Evolutionary conservation across 1,140 invertebrate genomes (phyloP).

Genomic region (Chymomyza costata): DNA sequence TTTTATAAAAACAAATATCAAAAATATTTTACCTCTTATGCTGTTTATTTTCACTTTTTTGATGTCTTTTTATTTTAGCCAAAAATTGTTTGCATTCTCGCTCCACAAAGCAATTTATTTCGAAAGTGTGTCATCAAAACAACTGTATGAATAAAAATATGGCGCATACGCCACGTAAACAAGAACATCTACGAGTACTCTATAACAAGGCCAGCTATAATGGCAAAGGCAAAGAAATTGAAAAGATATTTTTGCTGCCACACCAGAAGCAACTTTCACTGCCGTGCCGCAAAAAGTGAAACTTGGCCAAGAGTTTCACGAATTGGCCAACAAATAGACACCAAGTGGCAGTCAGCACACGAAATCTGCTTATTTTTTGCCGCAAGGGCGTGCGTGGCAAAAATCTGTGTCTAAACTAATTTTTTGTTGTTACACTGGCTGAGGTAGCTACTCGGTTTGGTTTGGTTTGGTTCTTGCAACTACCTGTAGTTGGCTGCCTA

Average conservation of each 20-base stretch:
- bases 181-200: slow-evolving; percentile 46
- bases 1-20: too few species aligned
- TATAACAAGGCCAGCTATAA: slow-evolving; percentile 34
- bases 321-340: slow-evolving; percentile 58
- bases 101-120: too few species aligned
- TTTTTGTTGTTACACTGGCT: slow-evolving; percentile 50
- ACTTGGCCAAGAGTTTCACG: slow-evolving; percentile 27
- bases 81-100: too few species aligned
- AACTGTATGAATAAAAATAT: slow-evolving; percentile 70
- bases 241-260: slow-evolving; percentile 44
- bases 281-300: slow-evolving; percentile 26
- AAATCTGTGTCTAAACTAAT: slow-evolving; percentile 69
- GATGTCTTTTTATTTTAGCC: too few species aligned
- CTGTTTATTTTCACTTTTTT: too few species aligned
- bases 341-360: slow-evolving; percentile 15
- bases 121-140: too few species aligned
- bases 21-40: too few species aligned
- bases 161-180: slow-evolving; percentile 66
- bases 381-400: slow-evolving; percentile 18
- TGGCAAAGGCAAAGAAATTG: slow-evolving; percentile 57
- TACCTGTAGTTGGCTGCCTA: slow-evolving; percentile 32
- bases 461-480: slow-evolving; percentile 13
- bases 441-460: neutral
- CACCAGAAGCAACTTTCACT: neutral
- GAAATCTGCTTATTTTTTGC: too few species aligned